A percentile compares a stretch with the other conserved stretches of the same genome.
Evolutionary conservation across 2,888 invertebrate species (phyloP).

Genomic region (Prosapia bicincta): DNA sequence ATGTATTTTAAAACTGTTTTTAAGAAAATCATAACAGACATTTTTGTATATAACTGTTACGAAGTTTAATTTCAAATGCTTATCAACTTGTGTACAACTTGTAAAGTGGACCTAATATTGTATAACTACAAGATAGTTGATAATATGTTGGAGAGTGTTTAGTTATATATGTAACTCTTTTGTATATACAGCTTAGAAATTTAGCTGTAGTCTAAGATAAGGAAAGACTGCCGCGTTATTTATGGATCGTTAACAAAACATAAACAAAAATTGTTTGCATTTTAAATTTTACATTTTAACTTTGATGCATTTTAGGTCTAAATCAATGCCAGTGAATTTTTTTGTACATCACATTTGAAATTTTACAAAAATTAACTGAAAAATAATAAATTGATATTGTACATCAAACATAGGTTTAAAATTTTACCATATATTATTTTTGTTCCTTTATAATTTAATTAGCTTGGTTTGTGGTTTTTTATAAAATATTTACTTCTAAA

Average conservation of each 20-base stretch:
- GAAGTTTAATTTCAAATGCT: slow-evolving; percentile 10
- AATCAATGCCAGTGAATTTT: not conserved
- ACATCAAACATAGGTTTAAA: not conserved
- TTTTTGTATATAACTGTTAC: slow-evolving; percentile 29
- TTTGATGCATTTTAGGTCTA: not conserved
- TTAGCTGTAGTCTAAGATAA: slow-evolving; percentile 1
- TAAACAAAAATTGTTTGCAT: slow-evolving; percentile 18
- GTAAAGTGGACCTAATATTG: slow-evolving; percentile 13
- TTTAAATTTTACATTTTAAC: not conserved
- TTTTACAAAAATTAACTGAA: not conserved
- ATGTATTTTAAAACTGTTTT: slow-evolving; percentile 10
- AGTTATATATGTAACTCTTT: not conserved
- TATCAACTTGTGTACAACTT: slow-evolving; percentile 9
- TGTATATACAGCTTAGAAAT: slow-evolving; percentile 2
- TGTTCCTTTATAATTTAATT: not conserved
- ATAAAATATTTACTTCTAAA: not conserved
- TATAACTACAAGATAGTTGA: not conserved
- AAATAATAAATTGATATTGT: not conserved
- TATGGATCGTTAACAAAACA: slow-evolving; percentile 6
- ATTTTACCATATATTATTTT: not conserved
- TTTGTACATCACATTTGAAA: not conserved
- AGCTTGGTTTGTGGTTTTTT: not conserved
- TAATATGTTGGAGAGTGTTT: not conserved
- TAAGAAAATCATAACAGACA: not conserved
- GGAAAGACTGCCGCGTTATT: slow-evolving; percentile 1